Percentiles rank a stretch among this genome's conserved stretches.
These are phyloP conservation scores for Drosophila prosaltans DNA, from an alignment of 1,140 invertebrate species.

Conservation along the genomic window DNA sequence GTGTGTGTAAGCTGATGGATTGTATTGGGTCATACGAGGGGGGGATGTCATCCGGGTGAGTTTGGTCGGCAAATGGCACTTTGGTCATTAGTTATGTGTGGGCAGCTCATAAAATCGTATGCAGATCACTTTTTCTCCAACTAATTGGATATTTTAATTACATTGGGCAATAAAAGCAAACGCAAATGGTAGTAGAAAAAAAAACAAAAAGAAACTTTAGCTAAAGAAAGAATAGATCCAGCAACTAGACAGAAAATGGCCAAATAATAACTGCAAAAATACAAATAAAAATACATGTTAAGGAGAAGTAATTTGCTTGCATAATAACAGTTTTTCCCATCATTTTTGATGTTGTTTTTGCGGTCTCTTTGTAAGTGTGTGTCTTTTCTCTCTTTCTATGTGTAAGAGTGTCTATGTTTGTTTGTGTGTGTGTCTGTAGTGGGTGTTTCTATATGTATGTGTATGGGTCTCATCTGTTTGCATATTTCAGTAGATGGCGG, in stretches of 20 bases:
- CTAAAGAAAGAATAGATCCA: conserved; percentile 4
- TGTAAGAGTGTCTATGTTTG: neutral
- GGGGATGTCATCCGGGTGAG: neutral
- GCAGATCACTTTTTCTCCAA: conserved; percentile 29
- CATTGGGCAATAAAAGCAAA: conserved; percentile 53
- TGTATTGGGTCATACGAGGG: conserved; percentile 8
- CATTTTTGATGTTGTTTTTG: conserved; percentile 40
- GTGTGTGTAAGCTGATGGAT: conserved; percentile 17
- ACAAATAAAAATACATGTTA: conserved; percentile 37
- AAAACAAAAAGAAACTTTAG: neutral
- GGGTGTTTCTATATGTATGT: conserved; percentile 18
- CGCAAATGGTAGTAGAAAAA: neutral
- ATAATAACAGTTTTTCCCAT: conserved; percentile 74
- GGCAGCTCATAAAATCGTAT: conserved; percentile 66
- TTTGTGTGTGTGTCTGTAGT: neutral
- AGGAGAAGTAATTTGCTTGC: conserved; percentile 70
- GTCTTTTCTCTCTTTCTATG: conserved; percentile 22
- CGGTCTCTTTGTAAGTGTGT: conserved; percentile 1
- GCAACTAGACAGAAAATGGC: conserved; percentile 48
- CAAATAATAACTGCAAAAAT: conserved; percentile 66
- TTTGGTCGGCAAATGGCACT: conserved; percentile 3
- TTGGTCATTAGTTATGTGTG: conserved; percentile 73
- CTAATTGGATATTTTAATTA: conserved; percentile 81
- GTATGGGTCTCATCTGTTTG: conserved; percentile 64
- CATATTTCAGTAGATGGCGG: conserved; percentile 50